Evolutionary conservation across 35 echinoderm and acorn worm species (phyloP).

Genomic region (Acanthaster planci): DNA sequence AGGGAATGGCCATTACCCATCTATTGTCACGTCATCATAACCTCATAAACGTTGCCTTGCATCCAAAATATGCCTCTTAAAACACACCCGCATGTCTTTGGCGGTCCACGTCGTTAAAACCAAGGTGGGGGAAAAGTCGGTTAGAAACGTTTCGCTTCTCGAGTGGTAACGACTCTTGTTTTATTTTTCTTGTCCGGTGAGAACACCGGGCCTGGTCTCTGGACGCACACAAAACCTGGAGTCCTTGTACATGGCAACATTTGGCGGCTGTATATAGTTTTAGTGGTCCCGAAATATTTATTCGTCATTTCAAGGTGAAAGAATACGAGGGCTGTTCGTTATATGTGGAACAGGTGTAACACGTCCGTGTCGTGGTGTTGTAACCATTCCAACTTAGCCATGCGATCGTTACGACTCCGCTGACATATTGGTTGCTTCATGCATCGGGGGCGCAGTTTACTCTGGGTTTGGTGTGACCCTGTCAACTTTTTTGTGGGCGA

Average conservation of each 20-base stretch:
- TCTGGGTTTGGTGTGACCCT: too few relatives aligned
- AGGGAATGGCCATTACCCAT: not conserved
- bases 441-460: too few relatives aligned
- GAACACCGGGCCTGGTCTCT: too few relatives aligned
- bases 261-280: not conserved
- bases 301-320: constrained; percentile 6
- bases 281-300: constrained; percentile 21
- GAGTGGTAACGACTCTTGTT: too few relatives aligned
- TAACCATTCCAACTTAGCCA: not conserved
- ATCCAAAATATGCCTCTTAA: constrained; percentile 9
- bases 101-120: not conserved
- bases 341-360: not conserved
- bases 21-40: constrained; percentile 20
- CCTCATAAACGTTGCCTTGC: constrained; percentile 21
- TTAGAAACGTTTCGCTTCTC: too few relatives aligned
- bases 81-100: constrained; percentile 12
- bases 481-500: too few relatives aligned
- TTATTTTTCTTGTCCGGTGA: too few relatives aligned
- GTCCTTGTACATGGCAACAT: too few relatives aligned
- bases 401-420: too few relatives aligned
- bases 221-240: too few relatives aligned
- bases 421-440: too few relatives aligned
- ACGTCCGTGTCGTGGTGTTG: not conserved
- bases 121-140: too few relatives aligned
- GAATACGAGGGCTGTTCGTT: not conserved